Conservation (phyloP, 2,113 vertebrate genomes). For the Leiothrix lutea region DNA sequence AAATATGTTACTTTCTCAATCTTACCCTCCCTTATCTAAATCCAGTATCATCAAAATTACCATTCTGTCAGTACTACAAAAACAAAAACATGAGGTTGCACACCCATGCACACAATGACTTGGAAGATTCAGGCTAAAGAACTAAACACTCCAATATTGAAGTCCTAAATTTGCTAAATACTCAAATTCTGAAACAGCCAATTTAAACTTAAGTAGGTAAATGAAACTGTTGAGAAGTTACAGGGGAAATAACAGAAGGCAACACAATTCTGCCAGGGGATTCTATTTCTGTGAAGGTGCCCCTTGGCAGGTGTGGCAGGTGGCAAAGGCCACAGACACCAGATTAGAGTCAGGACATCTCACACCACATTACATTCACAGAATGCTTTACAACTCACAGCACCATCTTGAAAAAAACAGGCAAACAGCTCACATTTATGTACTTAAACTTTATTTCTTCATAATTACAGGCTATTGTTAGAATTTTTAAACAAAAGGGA, state of each 20-base stretch:
- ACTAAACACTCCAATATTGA: not conserved
- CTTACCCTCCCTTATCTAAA: not conserved
- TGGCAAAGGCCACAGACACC: not conserved
- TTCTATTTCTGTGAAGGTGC: not conserved
- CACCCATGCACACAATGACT: not conserved
- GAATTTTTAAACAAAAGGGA: conserved; percentile 81
- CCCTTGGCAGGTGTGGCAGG: not conserved
- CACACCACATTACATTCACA: not conserved
- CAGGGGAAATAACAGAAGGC: not conserved
- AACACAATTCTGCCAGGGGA: not conserved
- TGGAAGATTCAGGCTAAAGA: not conserved
- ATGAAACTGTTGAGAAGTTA: not conserved
- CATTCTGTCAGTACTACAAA: not conserved
- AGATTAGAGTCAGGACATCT: not conserved
- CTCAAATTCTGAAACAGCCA: not conserved
- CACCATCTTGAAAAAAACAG: not conserved
- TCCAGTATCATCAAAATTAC: not conserved
- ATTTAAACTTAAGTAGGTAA: not conserved
- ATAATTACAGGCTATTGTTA: conserved; percentile 87
- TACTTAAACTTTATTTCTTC: conserved; percentile 81
- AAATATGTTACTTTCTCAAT: not conserved
- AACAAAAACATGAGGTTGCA: not conserved
- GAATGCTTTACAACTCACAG: not conserved
- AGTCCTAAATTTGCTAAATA: not conserved
- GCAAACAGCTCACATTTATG: conserved; percentile 38